phyloP scores from a whole-genome alignment of 53 echinoderm and acorn worm genomes.

The Glandiceps talaboti region DNA sequence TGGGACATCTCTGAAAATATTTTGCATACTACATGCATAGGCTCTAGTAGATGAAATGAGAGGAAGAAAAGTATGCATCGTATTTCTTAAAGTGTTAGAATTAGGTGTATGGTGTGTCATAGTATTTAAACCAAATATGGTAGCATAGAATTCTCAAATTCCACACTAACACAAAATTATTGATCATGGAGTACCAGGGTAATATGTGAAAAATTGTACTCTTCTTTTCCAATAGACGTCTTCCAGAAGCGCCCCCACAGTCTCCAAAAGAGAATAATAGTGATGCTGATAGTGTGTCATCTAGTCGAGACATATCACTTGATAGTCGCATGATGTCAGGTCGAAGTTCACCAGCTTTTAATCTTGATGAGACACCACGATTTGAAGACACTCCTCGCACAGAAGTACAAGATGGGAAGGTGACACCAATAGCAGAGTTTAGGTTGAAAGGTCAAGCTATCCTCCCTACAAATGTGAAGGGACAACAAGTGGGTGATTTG shows the following conservation, averaged over 20 bases:
- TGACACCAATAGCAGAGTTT: background rate
- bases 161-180: background rate
- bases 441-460: background rate
- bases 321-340: background rate
- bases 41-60: no score
- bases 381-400: background rate
- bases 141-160: background rate
- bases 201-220: background rate
- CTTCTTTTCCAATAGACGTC: background rate
- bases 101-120: no score
- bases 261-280: background rate
- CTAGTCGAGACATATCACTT: background rate
- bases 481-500: background rate
- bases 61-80: no score
- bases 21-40: no score
- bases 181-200: background rate
- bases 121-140: background rate
- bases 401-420: background rate
- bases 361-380: background rate
- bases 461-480: background rate
- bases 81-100: no score
- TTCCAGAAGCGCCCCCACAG: constrained; percentile 1
- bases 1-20: no score
- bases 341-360: background rate
- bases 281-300: background rate